Evolutionary conservation across 2,113 vertebrate species (phyloP).

Genomic region (Turnix velox): DNA sequence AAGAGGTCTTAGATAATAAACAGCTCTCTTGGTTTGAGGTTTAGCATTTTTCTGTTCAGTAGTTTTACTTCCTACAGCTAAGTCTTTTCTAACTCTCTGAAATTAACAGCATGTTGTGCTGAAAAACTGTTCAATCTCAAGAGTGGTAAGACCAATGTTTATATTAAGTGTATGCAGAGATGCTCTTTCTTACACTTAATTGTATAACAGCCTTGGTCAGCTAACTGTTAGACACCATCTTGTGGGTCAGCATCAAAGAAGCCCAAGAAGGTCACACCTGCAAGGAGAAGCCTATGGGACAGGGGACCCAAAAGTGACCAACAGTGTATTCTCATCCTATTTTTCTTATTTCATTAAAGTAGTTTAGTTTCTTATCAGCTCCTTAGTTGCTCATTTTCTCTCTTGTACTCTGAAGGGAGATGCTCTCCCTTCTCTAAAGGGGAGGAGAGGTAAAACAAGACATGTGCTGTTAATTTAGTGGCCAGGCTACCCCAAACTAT

Average conservation of each 20-base stretch:
- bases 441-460: not conserved
- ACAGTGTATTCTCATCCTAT: not conserved
- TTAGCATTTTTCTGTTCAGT: not conserved
- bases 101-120: not conserved
- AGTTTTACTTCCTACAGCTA: not conserved
- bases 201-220: not conserved
- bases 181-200: not conserved
- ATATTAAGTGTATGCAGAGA: not conserved
- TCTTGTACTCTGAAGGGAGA: not conserved
- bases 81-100: not conserved
- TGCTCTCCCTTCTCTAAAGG: not conserved
- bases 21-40: not conserved
- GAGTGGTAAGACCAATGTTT: not conserved
- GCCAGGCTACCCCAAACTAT: not conserved
- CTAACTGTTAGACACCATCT: not conserved
- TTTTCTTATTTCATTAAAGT: not conserved
- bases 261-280: not conserved
- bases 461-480: not conserved
- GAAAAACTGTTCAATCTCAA: not conserved
- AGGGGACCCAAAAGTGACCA: not conserved
- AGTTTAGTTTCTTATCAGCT: not conserved
- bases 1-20: accelerated
- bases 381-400: not conserved
- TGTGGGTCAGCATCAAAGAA: not conserved
- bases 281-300: not conserved